phyloP scores from a whole-genome alignment of 2,797 vertebrate genomes.

The Xiphophorus birchmanni region DNA sequence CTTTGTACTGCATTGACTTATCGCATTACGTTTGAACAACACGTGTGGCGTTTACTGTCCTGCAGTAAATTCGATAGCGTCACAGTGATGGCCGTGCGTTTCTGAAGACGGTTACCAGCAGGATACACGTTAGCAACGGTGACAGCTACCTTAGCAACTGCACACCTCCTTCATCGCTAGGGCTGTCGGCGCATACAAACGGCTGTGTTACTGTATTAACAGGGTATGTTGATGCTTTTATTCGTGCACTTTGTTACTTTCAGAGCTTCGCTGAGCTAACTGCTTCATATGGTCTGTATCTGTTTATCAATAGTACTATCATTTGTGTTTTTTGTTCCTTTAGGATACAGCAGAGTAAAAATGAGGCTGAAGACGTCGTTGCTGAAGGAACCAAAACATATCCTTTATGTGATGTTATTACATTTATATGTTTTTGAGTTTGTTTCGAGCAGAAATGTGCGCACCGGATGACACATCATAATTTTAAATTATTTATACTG shows the following conservation, averaged over 20 bases:
- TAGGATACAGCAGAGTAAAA: conserved; percentile 40
- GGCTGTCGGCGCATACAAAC: conserved; percentile 21
- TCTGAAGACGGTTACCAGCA: conserved; percentile 32
- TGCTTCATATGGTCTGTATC: background rate
- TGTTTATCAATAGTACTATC: background rate
- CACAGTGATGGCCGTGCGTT: conserved; percentile 20
- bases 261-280: background rate
- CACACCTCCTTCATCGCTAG: conserved; percentile 36
- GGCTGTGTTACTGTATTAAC: background rate
- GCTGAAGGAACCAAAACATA: conserved; percentile 97
- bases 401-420: conserved; percentile 81
- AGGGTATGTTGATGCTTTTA: conserved; percentile 12
- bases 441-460: background rate
- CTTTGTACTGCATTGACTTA: background rate
- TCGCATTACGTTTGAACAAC: background rate
- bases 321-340: conserved; percentile 18
- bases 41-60: background rate
- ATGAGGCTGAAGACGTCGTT: conserved; percentile 96
- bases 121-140: conserved; percentile 67
- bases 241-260: background rate
- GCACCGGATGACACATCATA: background rate
- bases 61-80: background rate
- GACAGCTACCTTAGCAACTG: conserved; percentile 74
- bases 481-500: background rate
- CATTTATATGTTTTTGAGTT: background rate